Evolutionary conservation across 2,797 vertebrate species (phyloP), one percentile per base, ranked within the genome.

Genomic region (Macroramphosus scolopax): DNA sequence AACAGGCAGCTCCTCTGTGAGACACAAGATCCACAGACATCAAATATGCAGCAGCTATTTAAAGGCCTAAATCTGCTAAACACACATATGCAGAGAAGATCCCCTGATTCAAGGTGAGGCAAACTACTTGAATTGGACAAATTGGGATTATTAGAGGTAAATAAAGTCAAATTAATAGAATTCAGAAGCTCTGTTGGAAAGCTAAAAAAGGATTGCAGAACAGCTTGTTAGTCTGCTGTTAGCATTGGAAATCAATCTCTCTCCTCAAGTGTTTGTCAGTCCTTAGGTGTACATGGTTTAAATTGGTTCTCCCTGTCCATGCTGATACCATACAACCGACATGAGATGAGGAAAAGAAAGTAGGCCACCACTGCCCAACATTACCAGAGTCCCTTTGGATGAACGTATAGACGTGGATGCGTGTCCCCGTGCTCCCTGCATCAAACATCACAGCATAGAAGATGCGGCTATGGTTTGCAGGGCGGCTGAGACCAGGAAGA

Each of bases 401-500:
- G 80, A 99, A 99, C 26, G 91, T 93, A 71, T 96, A 99, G 52
- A 98, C 88, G 16, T 99, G 97, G 76, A 98, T 93, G 17, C 96
- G 91, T 0, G 97, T 99, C 57, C 97, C 97, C 0, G 97, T 99
- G 87, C 95, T 98, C 69, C 97, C 97, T 0, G 95, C 95, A 0
- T 99, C 97, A 75, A 98, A 97, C 93, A 99, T 96, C 77, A 98
- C 92, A 3, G 92, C 91, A 33, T 99, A 96, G 84, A 93, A 92
- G 67, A 90, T 91, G 51, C 78, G 78, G 71, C 88, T 92, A 81
- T 86, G 78, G 72, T 93, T 93, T 12, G 92, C 59, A 1, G 92
- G 91, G 3, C 93, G 93, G 68, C 75, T 69, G 4, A 92, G 83
- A 11, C 85, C 76, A 14, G 87, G 84, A 1, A 89, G 82, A 57